Base-by-base conservation (phyloP, 2,888 invertebrate genomes). In the Nomada goodeniana region DNA sequence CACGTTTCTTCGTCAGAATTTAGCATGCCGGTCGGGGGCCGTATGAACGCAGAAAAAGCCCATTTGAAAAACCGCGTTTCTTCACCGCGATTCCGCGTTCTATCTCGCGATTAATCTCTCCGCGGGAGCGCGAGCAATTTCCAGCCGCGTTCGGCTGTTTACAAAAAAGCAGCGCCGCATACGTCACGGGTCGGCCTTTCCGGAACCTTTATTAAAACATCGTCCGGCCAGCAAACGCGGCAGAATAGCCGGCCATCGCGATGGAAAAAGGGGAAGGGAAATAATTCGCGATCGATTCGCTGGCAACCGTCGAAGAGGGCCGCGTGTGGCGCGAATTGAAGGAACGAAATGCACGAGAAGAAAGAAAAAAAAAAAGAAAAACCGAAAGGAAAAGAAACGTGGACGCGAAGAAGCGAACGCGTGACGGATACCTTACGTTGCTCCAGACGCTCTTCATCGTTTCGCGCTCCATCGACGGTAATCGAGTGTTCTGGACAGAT, bases 401-500 rank as follows among this genome's bases (percentile, higher is more conserved):
- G 44, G 13, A 9, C 29, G 52, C 63, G 69, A 68, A 57, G 63
- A 18, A 60, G 52, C 11, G 26, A 13, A 23, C 20, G 20, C 13
- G 13, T 0, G 53, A 47, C 26, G 13, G 50, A 47, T n/a, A 13
- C 59, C 7, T 7, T 7, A 23, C 36, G 36, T 36, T 7, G 9
- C 36, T 7, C 36, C 36, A 36, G 36, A 36, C 5, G 7, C 36
- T 36, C 7, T 10, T 53, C 44, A n/a, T 44, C 44, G 47, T 55
- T 70, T 69, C 59, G 57, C 61, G 26, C 42, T 36, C 9, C 20
- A 11, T 23, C 53, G 26, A 26, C 23, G 53, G 69, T 73, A 65
- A 81, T 81, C 73, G 73, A 81, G 78, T 81, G 73, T 73, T 65
- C 59, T 13, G 36, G 42, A 59, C 60, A 73, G 78, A 81, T 65